These are phyloP conservation scores for Petrocephalus sullivani DNA, from an alignment of 2,797 vertebrate species.

Conservation along the genomic window DNA sequence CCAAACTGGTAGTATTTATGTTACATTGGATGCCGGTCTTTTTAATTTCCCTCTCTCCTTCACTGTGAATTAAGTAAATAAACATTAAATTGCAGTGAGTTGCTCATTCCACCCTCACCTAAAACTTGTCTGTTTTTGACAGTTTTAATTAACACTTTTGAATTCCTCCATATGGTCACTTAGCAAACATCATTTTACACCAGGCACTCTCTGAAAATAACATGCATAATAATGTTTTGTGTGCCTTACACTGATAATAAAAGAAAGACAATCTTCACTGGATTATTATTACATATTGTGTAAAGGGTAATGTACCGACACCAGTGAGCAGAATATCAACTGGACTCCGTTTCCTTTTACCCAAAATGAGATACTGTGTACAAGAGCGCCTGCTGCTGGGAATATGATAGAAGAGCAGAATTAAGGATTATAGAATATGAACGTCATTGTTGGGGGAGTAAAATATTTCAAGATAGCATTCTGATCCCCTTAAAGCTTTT, in stretches of 20 bases:
- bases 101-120: not conserved
- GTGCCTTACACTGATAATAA: not conserved
- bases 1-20: not conserved
- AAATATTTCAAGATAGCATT: not conserved
- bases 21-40: not conserved
- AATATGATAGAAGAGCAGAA: not conserved
- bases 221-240: not conserved
- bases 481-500: not conserved
- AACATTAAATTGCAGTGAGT: not conserved
- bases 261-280: not conserved
- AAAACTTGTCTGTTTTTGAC: not conserved
- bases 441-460: not conserved
- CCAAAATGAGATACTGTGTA: not conserved
- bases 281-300: not conserved
- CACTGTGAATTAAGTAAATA: not conserved
- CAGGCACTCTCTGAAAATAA: not conserved
- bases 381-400: conserved; percentile 19
- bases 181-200: not conserved
- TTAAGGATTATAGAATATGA: not conserved
- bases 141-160: conserved; percentile 2
- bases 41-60: not conserved
- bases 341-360: not conserved
- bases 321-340: not conserved
- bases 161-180: not conserved
- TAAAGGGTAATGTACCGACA: not conserved